Conservation (phyloP, 1,140 invertebrate genomes). For the Ridgeia piscesae region DNA sequence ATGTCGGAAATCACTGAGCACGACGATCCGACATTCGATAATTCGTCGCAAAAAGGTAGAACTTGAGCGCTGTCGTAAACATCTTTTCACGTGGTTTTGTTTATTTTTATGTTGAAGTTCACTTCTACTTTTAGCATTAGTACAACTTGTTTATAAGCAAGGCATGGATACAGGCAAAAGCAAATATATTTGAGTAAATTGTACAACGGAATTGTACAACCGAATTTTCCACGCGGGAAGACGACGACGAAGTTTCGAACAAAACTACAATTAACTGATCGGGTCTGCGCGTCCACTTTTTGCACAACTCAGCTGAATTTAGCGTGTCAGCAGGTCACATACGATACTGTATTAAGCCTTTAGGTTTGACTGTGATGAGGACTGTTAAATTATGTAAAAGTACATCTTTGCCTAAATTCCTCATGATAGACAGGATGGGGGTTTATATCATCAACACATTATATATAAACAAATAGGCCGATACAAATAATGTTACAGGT, state of each 20-base stretch:
- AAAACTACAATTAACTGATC: no score
- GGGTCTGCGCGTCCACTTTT: background rate
- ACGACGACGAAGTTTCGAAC: background rate
- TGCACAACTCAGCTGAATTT: no score
- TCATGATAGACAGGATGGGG: no score
- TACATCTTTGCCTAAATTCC: no score
- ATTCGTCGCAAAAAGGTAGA: background rate
- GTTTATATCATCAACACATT: no score
- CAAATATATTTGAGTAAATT: background rate
- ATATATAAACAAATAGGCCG: no score
- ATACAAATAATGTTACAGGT: no score
- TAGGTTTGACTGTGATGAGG: no score
- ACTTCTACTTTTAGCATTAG: background rate
- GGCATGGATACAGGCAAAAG: background rate
- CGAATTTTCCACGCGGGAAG: background rate
- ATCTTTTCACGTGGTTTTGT: background rate
- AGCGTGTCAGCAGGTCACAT: no score
- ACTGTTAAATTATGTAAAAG: no score
- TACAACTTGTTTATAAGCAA: background rate
- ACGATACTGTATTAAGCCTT: no score
- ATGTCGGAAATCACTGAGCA: background rate
- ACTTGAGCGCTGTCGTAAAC: background rate
- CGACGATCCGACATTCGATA: background rate
- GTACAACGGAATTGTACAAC: no score
- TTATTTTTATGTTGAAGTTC: background rate